phyloP scores from a whole-genome alignment of 2,113 vertebrate genomes.

The Xerus inauris region DNA sequence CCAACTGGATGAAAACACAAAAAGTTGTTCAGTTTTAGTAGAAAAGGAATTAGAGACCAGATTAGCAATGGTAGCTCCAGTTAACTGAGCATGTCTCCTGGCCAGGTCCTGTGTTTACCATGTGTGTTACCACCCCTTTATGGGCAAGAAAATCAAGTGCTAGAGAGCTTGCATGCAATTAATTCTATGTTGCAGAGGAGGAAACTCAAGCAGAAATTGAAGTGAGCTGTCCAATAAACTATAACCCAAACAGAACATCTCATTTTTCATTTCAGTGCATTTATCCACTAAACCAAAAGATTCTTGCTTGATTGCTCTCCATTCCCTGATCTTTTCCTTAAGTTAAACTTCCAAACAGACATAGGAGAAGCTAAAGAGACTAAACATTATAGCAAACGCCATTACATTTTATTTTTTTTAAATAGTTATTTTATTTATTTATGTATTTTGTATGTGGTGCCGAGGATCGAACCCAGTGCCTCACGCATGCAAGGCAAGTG shows the following conservation, averaged over 20 bases:
- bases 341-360: background rate
- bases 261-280: background rate
- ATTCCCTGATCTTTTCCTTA: background rate
- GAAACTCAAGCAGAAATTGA: slow-evolving; percentile 21
- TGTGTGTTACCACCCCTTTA: background rate
- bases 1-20: background rate
- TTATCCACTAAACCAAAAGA: background rate
- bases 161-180: background rate
- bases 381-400: slow-evolving; percentile 1
- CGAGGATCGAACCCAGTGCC: no score
- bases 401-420: slow-evolving; percentile 21
- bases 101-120: background rate
- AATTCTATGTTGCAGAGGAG: background rate
- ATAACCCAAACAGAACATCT: background rate
- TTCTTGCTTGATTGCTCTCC: background rate
- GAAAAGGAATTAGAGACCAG: background rate
- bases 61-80: background rate
- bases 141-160: background rate
- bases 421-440: no score
- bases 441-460: no score
- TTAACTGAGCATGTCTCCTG: background rate
- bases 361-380: background rate
- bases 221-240: background rate
- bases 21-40: background rate
- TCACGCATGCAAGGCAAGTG: no score